Base-by-base conservation (phyloP, 2,113 vertebrate species). In the Ochotona curzoniae region DNA sequence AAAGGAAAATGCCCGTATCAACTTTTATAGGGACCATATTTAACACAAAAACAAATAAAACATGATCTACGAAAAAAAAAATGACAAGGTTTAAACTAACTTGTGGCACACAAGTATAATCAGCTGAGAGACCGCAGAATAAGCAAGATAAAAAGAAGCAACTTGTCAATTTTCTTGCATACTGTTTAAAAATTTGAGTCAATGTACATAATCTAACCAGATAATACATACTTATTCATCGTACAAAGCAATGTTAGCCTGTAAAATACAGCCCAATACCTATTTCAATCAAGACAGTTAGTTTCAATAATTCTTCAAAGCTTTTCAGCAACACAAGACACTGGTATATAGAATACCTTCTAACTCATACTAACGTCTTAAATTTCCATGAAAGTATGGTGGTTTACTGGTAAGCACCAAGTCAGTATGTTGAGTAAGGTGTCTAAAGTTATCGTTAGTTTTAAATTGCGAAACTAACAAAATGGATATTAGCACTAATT, bases 91-190 rank as follows among this genome's bases (percentile, higher is more conserved):
- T 86, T 76, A 80, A 86, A 61, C 17, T 90, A 86, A 79, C 17
- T 75, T 97, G 93, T 90, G 84, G 87, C 94, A 95, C 82, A 70
- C 95, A 28, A 51, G 60, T 89, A 88, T 95, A 93, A 91, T 96
- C 66, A 96, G 91, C 71, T 75, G 57, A 82, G 51, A 73, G 92
- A 95, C 71, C 30, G 73, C n/a, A 89, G 54, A 30, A 11, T 94
- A 83, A 91, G 71, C 3, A 0, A 83, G 88, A 83, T 66, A 95
- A 95, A 69, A 9, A 38, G 84, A 91, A 94, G 93, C 88, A 89
- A 87, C 90, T 97, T 94, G 93, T 96, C 86, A 96, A 85, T 92
- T 92, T 85, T 93, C 97, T 97, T 91, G 95, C 91, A 96, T 86
- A 97, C 96, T 97, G 87, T 89, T 92, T 80, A 60, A 95, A 96